Conservation (phyloP, 2,797 vertebrate genomes). For the Lagorchestes hirsutus region DNA sequence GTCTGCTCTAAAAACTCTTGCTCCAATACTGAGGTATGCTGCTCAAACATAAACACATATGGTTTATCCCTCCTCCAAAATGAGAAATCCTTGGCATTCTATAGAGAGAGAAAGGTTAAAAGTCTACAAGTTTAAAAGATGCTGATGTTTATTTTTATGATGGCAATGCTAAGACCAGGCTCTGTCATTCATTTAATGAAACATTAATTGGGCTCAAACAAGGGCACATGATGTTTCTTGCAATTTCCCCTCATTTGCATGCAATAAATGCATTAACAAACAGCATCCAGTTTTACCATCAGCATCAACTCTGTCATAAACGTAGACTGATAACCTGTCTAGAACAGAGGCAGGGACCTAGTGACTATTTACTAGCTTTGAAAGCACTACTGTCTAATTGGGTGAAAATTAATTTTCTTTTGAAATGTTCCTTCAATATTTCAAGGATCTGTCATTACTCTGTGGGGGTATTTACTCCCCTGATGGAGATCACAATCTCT, state of each 20-base stretch:
- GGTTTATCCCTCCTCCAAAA: constrained; percentile 60
- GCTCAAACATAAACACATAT: constrained; percentile 66
- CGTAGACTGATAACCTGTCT: constrained; percentile 32
- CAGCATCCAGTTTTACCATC: constrained; percentile 18
- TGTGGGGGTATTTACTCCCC: background rate
- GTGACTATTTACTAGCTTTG: constrained; percentile 53
- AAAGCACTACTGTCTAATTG: constrained; percentile 15
- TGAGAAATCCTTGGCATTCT: constrained; percentile 71
- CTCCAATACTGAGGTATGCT: constrained; percentile 62
- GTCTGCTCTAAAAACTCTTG: constrained; percentile 36
- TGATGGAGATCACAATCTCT: background rate
- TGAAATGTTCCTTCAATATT: background rate
- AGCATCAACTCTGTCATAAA: constrained; percentile 48
- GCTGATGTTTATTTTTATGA: constrained; percentile 64
- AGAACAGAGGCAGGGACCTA: background rate
- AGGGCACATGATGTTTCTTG: constrained; percentile 19
- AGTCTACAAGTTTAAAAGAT: constrained; percentile 75
- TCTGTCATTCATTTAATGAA: constrained; percentile 68
- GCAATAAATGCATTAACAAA: constrained; percentile 39
- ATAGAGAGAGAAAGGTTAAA: constrained; percentile 71
- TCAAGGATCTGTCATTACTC: background rate
- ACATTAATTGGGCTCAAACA: constrained; percentile 56
- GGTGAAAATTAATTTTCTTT: constrained; percentile 40
- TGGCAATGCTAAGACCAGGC: constrained; percentile 65
- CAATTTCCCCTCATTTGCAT: constrained; percentile 57